phyloP scores from a whole-genome alignment of 2,888 invertebrate species.

The Agrochola lychnidis region DNA sequence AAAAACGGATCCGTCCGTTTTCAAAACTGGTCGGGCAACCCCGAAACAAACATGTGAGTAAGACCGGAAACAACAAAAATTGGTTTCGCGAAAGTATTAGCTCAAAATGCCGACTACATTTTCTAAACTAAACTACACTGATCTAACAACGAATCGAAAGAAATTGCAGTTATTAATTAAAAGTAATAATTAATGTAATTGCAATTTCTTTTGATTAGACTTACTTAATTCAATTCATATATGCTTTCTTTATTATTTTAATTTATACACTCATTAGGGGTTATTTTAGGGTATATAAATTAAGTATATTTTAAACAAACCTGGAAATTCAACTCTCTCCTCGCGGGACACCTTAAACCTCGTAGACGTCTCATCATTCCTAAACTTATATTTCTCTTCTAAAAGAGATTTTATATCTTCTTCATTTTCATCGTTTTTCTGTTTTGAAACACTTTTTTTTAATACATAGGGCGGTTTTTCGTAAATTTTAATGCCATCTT shows the following conservation, averaged over 20 bases:
- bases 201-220: not conserved
- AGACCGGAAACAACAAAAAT: conserved; percentile 8
- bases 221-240: not conserved
- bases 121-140: not conserved
- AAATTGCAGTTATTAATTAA: not conserved
- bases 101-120: not conserved
- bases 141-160: not conserved
- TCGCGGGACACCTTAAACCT: conserved; percentile 78
- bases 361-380: conserved; percentile 81
- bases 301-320: conserved; percentile 61
- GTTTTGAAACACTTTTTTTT: conserved; percentile 30
- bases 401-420: conserved; percentile 77
- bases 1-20: not conserved
- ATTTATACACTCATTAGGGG: not conserved
- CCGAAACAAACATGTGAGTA: conserved; percentile 22
- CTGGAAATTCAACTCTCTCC: conserved; percentile 69
- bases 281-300: not conserved
- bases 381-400: conserved; percentile 85
- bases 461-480: conserved; percentile 15
- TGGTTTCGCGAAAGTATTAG: not conserved
- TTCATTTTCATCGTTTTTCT: conserved; percentile 55
- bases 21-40: not conserved
- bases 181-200: no score
- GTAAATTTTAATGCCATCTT: conserved; percentile 3
- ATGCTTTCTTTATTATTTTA: not conserved